Conservation (phyloP, 2,888 invertebrate species). For the Athrips mouffetella region DNA sequence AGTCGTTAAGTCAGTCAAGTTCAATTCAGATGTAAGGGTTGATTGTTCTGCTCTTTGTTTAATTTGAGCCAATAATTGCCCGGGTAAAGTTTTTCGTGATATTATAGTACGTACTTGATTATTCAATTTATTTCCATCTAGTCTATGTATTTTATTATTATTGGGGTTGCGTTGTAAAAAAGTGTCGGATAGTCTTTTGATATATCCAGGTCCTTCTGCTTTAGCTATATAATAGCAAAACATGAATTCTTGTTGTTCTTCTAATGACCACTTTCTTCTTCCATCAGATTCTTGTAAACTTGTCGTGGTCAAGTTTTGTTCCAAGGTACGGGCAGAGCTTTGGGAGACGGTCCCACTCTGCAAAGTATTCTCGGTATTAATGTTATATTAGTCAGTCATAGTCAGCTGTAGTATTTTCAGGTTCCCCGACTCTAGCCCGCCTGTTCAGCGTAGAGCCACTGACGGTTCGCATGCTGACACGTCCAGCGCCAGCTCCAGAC, state of each 20-base stretch:
- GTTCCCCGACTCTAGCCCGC: neutral
- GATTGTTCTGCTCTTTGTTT: neutral
- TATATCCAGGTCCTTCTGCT: neutral
- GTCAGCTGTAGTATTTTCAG: neutral
- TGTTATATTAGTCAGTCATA: too few relatives aligned
- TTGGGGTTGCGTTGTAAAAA: neutral
- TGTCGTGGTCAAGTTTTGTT: neutral
- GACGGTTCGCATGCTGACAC: constrained; percentile 20
- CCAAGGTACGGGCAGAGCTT: neutral
- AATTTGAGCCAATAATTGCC: neutral
- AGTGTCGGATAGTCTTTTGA: neutral
- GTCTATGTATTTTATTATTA: neutral
- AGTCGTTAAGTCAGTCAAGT: too few relatives aligned
- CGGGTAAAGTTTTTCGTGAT: neutral
- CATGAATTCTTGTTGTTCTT: neutral
- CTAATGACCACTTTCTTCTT: neutral
- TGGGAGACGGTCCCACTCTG: neutral
- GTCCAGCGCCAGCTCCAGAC: constrained; percentile 23
- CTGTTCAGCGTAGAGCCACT: constrained; percentile 14
- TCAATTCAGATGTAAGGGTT: too few relatives aligned
- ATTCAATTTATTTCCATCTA: neutral
- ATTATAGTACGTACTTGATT: neutral
- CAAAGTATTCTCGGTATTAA: neutral
- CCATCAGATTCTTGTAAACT: neutral
- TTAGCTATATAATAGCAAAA: neutral